Evolutionary conservation across 2,888 invertebrate species (phyloP), one percentile per base, ranked within the genome.

Genomic region (Barypeithes pellucidus): DNA sequence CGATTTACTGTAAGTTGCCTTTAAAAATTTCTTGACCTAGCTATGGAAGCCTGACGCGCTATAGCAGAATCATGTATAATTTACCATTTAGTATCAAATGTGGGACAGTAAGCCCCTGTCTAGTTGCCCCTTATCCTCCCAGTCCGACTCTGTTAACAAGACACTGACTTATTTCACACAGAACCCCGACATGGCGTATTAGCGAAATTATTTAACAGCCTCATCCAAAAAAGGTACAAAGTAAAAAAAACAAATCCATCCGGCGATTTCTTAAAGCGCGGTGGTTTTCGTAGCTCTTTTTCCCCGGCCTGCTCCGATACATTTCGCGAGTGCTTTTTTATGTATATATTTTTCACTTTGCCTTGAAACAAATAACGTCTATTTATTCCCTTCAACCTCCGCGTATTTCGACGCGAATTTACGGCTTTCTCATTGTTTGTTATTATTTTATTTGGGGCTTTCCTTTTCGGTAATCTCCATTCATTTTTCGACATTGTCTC

Each of bases 241-340:
- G 14, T 16, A 43, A 43, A 43, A 43, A 43, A 39, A 39, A 39
- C 39, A 47, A 18, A 47, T 47, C 20, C 47, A 18, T 22, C n/a
- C 20, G 47, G 11, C 12, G 47, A 12, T 47, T 47, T n/a, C 20
- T 47, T 20, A 20, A 8, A 47, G 47, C 20, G 12, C 47, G 20
- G 29, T 20, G 24, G 24, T 54, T 54, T 54, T 33, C 36, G 20
- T 36, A 20, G 36, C 12, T 36, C 36, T 52, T 54, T 54, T 57
- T 57, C 45, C n/a, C 16, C 9, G 43, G 57, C 57, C 43, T 59
- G 29, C 50, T 50, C 41, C 65, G 41, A 59, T 59, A 71, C 65
- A 57, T 71, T 65, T 47, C 71, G 71, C 65, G 62, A 71, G 71
- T 71, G 71, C 63, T 71, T 71, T 70, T 71, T 71, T 71, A 71